A percentile compares a stretch with the other conserved stretches of the same genome.
Evolutionary conservation across 2,797 vertebrate genomes (phyloP).

Genomic region (Cryptoprocta ferox): DNA sequence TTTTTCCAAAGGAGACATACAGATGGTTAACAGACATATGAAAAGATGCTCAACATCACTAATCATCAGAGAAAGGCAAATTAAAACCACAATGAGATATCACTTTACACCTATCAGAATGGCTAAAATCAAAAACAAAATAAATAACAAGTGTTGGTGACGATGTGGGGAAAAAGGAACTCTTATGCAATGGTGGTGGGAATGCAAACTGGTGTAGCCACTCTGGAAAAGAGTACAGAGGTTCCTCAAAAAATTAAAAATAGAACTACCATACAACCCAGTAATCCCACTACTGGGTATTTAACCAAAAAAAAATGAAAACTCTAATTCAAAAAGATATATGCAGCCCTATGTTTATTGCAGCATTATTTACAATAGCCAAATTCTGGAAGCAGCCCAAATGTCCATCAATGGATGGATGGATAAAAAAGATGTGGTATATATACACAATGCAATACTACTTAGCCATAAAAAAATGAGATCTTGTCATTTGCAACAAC

Average conservation of each 20-base stretch:
- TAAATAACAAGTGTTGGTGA: not conserved
- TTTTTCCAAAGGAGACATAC: not conserved
- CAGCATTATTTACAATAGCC: not conserved
- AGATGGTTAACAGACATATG: not conserved
- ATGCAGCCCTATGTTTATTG: not conserved
- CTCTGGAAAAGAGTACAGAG: not conserved
- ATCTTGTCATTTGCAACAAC: not conserved
- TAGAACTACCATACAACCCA: not conserved
- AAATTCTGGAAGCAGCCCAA: not conserved
- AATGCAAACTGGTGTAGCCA: not conserved
- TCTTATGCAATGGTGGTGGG: not conserved
- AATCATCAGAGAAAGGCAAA: not conserved
- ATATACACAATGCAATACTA: not conserved
- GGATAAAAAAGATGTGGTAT: not conserved
- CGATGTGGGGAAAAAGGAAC: not conserved
- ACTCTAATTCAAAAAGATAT: not conserved
- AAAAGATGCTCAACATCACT: not conserved
- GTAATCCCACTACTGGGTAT: not conserved
- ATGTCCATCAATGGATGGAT: not conserved
- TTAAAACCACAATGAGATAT: not conserved
- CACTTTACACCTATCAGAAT: not conserved
- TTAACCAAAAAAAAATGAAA: not conserved
- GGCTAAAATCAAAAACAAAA: not conserved
- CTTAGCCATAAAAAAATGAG: not conserved
- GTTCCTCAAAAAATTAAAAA: not conserved